These are phyloP conservation scores for Intellagama lesueurii DNA, from an alignment of 2,797 vertebrate species.

Conservation along the genomic window DNA sequence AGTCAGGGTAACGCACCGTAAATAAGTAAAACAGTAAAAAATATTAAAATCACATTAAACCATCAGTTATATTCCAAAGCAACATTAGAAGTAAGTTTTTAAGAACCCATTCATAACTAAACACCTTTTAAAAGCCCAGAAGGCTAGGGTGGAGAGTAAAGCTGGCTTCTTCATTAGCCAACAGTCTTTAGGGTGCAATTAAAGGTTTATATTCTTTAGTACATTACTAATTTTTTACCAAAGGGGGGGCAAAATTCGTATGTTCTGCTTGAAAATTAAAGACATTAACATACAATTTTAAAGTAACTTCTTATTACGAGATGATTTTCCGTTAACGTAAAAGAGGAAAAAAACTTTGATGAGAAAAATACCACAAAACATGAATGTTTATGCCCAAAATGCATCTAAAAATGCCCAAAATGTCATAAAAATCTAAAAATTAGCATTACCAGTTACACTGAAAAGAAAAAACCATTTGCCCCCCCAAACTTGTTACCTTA, in stretches of 20 bases:
- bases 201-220: background rate
- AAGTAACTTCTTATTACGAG: background rate
- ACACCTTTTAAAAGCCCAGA: background rate
- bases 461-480: background rate
- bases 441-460: background rate
- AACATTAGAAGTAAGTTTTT: background rate
- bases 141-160: background rate
- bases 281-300: background rate
- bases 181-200: background rate
- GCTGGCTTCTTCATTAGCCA: background rate
- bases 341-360: background rate
- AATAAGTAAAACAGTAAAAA: background rate
- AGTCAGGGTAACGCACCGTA: too few species aligned
- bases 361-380: background rate
- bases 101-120: background rate
- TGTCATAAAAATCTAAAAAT: background rate
- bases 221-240: background rate
- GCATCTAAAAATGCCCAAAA: background rate
- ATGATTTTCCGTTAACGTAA: too few species aligned
- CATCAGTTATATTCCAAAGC: background rate
- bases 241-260: background rate
- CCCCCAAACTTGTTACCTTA: background rate
- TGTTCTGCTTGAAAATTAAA: background rate
- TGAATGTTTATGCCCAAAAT: too few species aligned
- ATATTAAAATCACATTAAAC: background rate